Percentiles rank a stretch among this genome's conserved stretches.
Conservation (phyloP, 1,140 invertebrate genomes). For the Drusus annulatus region DNA sequence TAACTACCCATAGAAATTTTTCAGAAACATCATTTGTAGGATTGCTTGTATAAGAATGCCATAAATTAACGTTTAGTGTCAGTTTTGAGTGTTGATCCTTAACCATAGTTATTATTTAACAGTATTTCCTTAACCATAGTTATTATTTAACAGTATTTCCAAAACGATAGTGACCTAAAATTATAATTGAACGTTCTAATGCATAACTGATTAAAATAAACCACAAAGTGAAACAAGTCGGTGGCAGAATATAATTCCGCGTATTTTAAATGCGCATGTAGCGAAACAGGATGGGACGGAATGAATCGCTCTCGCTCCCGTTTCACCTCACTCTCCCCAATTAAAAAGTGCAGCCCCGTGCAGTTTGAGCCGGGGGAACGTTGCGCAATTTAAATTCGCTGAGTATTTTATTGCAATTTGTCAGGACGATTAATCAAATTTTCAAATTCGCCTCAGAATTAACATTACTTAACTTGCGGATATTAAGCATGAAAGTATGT, state of each 20-base stretch:
- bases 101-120: too few species aligned
- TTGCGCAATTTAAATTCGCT: conserved; percentile 33
- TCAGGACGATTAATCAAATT: conserved; percentile 9
- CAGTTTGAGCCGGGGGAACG: conserved; percentile 2
- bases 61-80: too few species aligned
- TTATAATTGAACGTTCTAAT: conserved; percentile 13
- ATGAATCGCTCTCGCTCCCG: neutral
- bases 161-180: neutral
- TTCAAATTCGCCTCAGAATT: neutral
- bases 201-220: conserved; percentile 5
- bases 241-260: conserved; percentile 18
- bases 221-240: conserved; percentile 31
- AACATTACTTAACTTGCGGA: too few species aligned
- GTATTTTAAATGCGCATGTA: neutral
- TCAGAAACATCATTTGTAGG: too few species aligned
- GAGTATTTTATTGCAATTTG: conserved; percentile 38
- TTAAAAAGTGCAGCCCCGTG: conserved; percentile 39
- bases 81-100: too few species aligned
- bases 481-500: too few species aligned
- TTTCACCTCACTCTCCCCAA: conserved; percentile 36
- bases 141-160: too few species aligned
- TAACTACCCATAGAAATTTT: too few species aligned
- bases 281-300: neutral
- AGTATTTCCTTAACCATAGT: too few species aligned
- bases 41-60: too few species aligned